Evolutionary conservation across 2,113 vertebrate species (phyloP).

Genomic region (Chloropsis cyanopogon): DNA sequence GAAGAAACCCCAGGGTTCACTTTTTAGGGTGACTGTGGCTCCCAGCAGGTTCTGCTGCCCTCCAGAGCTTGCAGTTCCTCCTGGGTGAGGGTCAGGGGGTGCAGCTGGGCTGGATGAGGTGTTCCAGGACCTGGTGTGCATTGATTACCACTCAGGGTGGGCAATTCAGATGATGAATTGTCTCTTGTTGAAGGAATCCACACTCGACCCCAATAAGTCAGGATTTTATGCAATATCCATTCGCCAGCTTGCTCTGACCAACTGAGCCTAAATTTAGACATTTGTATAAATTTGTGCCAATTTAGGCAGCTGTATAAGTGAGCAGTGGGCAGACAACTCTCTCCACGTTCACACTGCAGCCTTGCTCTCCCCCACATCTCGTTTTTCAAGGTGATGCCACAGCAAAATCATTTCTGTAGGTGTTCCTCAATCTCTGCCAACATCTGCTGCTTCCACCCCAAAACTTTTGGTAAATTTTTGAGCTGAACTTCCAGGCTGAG

Average conservation of each 20-base stretch:
- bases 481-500: neutral
- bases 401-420: neutral
- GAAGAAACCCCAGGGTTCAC: neutral
- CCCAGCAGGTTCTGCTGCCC: neutral
- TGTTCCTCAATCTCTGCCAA: neutral
- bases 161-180: neutral
- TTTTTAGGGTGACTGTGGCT: neutral
- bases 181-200: neutral
- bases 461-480: neutral
- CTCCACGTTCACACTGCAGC: neutral
- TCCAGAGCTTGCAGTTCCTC: neutral
- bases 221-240: neutral
- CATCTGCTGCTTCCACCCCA: neutral
- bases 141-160: neutral
- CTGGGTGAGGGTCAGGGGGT: neutral
- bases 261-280: neutral
- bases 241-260: neutral
- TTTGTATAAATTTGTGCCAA: neutral
- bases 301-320: neutral
- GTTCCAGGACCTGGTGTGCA: neutral
- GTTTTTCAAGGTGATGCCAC: neutral
- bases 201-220: fast-evolving
- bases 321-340: neutral
- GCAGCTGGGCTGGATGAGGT: neutral
- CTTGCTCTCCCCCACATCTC: neutral